Base-by-base conservation (phyloP, 2,888 invertebrate species). In the Lypha dubia region DNA sequence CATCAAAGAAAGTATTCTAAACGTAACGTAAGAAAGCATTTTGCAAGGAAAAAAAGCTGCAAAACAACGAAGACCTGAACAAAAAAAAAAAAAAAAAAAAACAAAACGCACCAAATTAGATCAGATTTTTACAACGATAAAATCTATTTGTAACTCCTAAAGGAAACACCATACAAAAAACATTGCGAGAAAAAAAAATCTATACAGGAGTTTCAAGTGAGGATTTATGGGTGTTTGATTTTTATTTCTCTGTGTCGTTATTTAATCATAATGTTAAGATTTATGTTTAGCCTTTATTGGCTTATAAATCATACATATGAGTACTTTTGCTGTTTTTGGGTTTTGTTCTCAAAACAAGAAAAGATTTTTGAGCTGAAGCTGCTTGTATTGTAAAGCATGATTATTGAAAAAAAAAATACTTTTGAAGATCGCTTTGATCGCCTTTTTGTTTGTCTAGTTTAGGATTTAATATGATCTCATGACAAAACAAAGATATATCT, bases 181-280 rank as follows among this genome's bases (percentile, higher is more conserved):
- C 15, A 49, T 3, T 38, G 62, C 28, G n/a, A n/a, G n/a, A n/a
- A n/a, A 46, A 15, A 46, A 20, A 65, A 46, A 41, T 2, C 38
- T 3, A 17, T 28, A 28, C 8, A 49, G 13, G 6, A 44, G 20
- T 5, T 20, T 6, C 5, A 11, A 11, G 7, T n/a, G 22, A 15
- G 17, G 17, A 41, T 51, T 60, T 60, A 20, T 73, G 3, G 15
- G 8, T 17, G 15, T 32, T n/a, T 11, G 9, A 28, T 77, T 41
- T 60, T 32, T 65, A 62, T 8, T 62, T 63, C 2, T 63, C 28
- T 15, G 56, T 44, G 38, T 46, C 62, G 73, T 68, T 84, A 84
- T 84, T 84, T 84, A 84, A 84, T 84, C 84, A 84, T 84, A 84
- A 81, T 84, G 80, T 80, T 77, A 84, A 84, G 84, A 84, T 84